Conservation (phyloP, 2,888 invertebrate species). For the Andrena trimmerana region DNA sequence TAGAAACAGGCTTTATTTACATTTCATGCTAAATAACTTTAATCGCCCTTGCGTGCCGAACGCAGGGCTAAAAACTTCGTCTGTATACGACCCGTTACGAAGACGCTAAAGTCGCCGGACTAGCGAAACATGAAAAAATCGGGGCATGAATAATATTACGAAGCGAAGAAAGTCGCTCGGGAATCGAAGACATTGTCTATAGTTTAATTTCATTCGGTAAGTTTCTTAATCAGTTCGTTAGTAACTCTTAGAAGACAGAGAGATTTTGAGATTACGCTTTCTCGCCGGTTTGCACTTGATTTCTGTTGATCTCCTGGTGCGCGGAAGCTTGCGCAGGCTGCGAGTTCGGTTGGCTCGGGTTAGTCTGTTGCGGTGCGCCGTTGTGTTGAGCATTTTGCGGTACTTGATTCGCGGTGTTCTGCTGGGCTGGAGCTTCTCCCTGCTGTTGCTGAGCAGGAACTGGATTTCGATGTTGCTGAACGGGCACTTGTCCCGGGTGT, state of each 20-base stretch:
- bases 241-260: not conserved
- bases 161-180: slow-evolving; percentile 5
- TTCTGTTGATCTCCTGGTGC: slow-evolving; percentile 49
- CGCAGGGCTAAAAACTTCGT: not conserved
- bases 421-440: slow-evolving; percentile 3
- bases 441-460: slow-evolving; percentile 38
- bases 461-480: slow-evolving; percentile 42
- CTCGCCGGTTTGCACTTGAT: slow-evolving; percentile 43
- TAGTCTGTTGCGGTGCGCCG: slow-evolving; percentile 49
- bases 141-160: slow-evolving; percentile 6
- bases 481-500: slow-evolving; percentile 49
- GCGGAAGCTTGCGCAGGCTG: slow-evolving; percentile 39
- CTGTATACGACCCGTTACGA: not conserved
- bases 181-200: not conserved
- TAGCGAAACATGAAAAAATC: slow-evolving; percentile 13
- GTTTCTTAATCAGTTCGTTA: not conserved
- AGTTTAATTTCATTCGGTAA: not conserved
- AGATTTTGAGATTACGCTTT: slow-evolving; percentile 45
- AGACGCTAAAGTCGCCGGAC: slow-evolving; percentile 5
- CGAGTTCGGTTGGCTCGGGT: slow-evolving; percentile 64
- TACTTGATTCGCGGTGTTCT: slow-evolving; percentile 52
- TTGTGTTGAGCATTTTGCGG: slow-evolving; percentile 60
- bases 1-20: slow-evolving; percentile 59
- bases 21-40: slow-evolving; percentile 49
- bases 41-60: not conserved